Evolutionary conservation across 2,797 vertebrate genomes (phyloP).

Genomic region (Hemitrygon akajei): DNA sequence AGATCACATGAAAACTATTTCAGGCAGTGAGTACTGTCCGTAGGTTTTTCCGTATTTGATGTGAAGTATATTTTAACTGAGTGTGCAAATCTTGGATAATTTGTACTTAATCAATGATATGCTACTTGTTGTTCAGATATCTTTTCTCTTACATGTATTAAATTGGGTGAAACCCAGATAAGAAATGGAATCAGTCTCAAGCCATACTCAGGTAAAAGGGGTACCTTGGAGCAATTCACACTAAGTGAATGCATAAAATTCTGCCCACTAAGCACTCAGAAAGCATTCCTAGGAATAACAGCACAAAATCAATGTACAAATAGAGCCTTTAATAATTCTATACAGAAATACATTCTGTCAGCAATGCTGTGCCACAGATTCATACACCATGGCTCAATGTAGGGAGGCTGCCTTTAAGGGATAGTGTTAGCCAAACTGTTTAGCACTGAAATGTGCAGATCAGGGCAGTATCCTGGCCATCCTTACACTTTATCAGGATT

Average conservation of each 20-base stretch:
- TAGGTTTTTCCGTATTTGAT: background rate
- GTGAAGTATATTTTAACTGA: background rate
- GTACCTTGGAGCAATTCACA: background rate
- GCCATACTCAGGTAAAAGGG: background rate
- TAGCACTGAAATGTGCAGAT: too few relatives aligned
- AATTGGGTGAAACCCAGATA: background rate
- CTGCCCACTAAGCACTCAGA: too few relatives aligned
- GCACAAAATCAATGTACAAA: too few relatives aligned
- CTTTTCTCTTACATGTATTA: background rate
- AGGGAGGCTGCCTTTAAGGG: too few relatives aligned
- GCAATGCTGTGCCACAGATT: too few relatives aligned
- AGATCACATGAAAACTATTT: background rate
- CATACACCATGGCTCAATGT: too few relatives aligned
- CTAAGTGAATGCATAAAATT: background rate
- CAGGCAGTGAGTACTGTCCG: background rate
- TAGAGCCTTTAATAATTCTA: too few relatives aligned
- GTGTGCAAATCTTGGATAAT: background rate
- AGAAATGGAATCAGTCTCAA: background rate
- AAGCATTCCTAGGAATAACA: too few relatives aligned
- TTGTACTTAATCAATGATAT: background rate
- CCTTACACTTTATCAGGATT: too few relatives aligned
- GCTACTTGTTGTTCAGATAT: background rate
- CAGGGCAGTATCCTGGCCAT: too few relatives aligned
- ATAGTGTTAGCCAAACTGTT: too few relatives aligned
- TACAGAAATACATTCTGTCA: too few relatives aligned